phyloP scores from a whole-genome alignment of 2,888 invertebrate genomes.

The Biston stratarius region DNA sequence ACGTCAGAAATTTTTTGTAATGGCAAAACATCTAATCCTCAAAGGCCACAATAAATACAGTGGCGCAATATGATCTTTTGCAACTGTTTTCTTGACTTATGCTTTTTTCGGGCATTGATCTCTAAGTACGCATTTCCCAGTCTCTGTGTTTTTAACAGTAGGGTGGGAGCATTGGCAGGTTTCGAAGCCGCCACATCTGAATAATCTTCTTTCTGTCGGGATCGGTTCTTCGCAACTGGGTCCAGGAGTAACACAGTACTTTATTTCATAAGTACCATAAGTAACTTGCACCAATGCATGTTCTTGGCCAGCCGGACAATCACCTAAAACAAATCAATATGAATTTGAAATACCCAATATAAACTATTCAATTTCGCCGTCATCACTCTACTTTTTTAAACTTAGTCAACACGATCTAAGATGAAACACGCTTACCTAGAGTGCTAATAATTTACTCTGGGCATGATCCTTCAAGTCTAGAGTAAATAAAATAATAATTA shows the following conservation, averaged over 20 bases:
- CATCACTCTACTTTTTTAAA: too few species aligned
- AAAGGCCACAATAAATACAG: too few species aligned
- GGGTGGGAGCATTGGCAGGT: conserved; percentile 3
- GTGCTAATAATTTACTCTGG: not conserved
- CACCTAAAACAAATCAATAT: not conserved
- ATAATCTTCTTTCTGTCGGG: conserved; percentile 32
- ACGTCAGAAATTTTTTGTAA: too few species aligned
- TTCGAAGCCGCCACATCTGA: conserved; percentile 15
- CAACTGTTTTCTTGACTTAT: not conserved
- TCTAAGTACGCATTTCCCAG: not conserved
- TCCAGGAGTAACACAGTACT: conserved; percentile 1
- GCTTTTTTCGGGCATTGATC: not conserved
- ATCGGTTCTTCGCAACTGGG: conserved; percentile 22
- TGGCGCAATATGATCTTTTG: not conserved
- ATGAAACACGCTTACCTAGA: too few species aligned
- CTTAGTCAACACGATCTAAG: too few species aligned
- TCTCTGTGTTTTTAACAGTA: conserved; percentile 1
- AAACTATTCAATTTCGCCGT: too few species aligned
- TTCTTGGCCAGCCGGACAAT: not conserved
- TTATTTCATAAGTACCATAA: not conserved
- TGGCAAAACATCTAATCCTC: too few species aligned
- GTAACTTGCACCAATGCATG: not conserved
- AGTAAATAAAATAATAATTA: too few species aligned
- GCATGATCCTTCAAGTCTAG: too few species aligned
- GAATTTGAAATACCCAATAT: not conserved